Base-by-base conservation (phyloP, 2,797 vertebrate species). In the Telmatherina bonti region DNA sequence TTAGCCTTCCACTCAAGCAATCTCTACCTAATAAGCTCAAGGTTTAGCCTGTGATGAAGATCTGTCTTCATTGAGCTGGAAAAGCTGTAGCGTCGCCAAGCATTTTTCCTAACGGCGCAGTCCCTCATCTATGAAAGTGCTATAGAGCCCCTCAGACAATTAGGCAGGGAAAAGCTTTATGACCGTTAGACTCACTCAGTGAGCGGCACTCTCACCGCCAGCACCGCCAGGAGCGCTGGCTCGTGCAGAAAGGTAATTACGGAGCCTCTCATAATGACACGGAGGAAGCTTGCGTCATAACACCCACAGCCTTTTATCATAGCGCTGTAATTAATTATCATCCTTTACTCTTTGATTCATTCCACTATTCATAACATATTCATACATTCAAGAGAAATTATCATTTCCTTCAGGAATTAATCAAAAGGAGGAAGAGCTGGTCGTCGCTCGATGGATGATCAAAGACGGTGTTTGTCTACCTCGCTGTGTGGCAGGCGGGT, bases 321-420 rank as follows among this genome's bases (percentile, higher is more conserved):
- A 65, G 87, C 84, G 86, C 88, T 83, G 85, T 92, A 92, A 94
- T 95, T 94, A 94, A 94, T 94, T 94, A 94, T 92, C 93, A 87
- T 93, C 89, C 88, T 89, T 92, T 90, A 88, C 92, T 91, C 93
- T 94, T 93, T 94, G 94, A 95, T 94, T 94, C 94, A 93, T 94
- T 92, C 87, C 87, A 80, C 88, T 81, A 91, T 94, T 95, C 93
- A 94, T 95, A 95, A 94, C 93, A 92, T 95, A 94, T 95, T 95
- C 93, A 95, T 94, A 92, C 90, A 92, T 94, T 93, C 92, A 91
- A 93, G 93, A 94, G 92, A 91, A 95, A 95, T 94, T 88, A 94
- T 94, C 89, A 94, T 94, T 93, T 93, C 92, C 94, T 94, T 88
- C 86, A 92, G 93, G 94, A 93, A 94, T 93, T 94, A 93, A 94